Evolutionary conservation across 1,140 invertebrate genomes (phyloP), one percentile per base, ranked within the genome.

Genomic region (Steinernema khuongi): DNA sequence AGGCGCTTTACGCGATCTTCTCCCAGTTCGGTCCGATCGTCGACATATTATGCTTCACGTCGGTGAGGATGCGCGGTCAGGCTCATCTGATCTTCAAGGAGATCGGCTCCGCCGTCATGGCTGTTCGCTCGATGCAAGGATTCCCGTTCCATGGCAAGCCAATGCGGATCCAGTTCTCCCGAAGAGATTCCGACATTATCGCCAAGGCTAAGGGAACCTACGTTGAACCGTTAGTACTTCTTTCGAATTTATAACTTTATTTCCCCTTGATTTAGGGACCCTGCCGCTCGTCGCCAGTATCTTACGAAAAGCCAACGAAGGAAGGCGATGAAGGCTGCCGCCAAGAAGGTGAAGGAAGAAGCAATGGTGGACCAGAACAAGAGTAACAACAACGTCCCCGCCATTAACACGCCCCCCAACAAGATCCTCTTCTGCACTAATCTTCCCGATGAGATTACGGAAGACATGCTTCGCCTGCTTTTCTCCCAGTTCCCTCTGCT

Each of bases 91-190:
- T 99, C 79, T 99, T 99, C 81, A 98, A 99, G 85, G 97, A 99
- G 87, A 94, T 99, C 68, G 91, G 91, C 4, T 95, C 93, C 88
- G 93, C 95, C 1, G 94, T 95, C 14, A 96, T 94, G 86, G 97
- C 97, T 11, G 86, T 99, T 29, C 89, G 94, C 80, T 94, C 94
- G 50, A 97, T 98, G 94, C 94, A 97, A 88, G 94, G 95, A 67
- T 98, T 98, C 87, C 96, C 96, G 28, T 99, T 99, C 88, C 99
- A 99, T 88, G 97, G 99, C 84, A 99, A 99, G 88, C 94, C 95
- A 79, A 99, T 99, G 97, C 91, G 93, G 87, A 99, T 99, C 83
- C 92, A 96, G 84, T 99, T 95, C 86, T 89, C 91, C 18, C 95
- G 95, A 86, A 89, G 90, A 14, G 95, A 98, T 81, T 96, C 94